Evolutionary conservation across 2,888 invertebrate genomes (phyloP).

Genomic region (Campoletis raptor): DNA sequence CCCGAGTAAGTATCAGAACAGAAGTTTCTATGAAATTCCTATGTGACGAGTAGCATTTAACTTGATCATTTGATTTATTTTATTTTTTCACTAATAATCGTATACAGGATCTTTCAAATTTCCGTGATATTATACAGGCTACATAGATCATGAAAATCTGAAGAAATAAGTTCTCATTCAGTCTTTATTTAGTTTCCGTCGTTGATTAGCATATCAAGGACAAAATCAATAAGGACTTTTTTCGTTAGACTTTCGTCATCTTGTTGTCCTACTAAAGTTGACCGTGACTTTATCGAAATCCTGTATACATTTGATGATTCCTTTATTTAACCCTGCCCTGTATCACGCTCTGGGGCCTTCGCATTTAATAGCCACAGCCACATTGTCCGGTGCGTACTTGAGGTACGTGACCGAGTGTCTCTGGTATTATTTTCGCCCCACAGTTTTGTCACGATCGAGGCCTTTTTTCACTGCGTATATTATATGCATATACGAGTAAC

Average conservation of each 20-base stretch:
- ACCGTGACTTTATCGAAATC: neutral
- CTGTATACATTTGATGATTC: neutral
- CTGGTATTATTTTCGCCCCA: conserved; percentile 14
- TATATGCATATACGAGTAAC: neutral
- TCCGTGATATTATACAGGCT: neutral
- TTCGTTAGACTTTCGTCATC: neutral
- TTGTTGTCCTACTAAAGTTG: neutral
- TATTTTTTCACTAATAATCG: neutral
- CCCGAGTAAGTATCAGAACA: conserved; percentile 89
- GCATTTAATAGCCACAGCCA: neutral
- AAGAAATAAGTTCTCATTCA: neutral
- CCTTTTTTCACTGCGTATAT: neutral
- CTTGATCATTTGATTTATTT: neutral
- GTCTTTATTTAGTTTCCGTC: no score
- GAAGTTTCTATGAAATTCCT: neutral
- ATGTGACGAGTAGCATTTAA: neutral
- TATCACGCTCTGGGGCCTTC: conserved; percentile 6
- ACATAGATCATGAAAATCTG: neutral
- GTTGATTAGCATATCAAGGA: neutral
- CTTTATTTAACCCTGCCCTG: neutral
- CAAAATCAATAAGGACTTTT: neutral
- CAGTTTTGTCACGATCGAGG: conserved; percentile 30
- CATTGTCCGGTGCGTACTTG: conserved; percentile 4
- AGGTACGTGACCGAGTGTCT: conserved; percentile 45
- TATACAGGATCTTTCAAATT: neutral